These are phyloP conservation scores for Sussaba pulchella DNA, from an alignment of 2,888 invertebrate genomes.

Conservation along the genomic window DNA sequence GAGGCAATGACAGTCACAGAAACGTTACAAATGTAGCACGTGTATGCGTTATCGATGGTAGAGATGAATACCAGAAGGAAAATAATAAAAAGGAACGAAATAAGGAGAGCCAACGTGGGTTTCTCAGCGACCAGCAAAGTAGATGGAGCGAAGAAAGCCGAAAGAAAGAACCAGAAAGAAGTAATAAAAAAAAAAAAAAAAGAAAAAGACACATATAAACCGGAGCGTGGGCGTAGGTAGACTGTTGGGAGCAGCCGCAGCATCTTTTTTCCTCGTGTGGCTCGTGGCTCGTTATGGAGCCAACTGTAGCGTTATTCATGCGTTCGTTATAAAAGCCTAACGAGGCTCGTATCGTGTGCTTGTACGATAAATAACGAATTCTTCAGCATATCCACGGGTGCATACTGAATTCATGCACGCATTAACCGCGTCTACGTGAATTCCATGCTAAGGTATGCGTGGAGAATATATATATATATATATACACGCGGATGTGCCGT, in stretches of 20 bases:
- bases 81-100: slow-evolving; percentile 42
- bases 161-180: background rate
- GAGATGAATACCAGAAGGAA: background rate
- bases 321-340: slow-evolving; percentile 67
- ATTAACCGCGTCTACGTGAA: slow-evolving; percentile 9
- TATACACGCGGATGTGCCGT: slow-evolving; percentile 40
- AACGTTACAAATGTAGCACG: background rate
- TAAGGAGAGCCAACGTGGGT: slow-evolving; percentile 29
- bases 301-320: slow-evolving; percentile 61
- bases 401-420: slow-evolving; percentile 38
- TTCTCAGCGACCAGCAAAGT: slow-evolving; percentile 7
- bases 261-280: slow-evolving; percentile 5
- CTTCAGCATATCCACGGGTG: slow-evolving; percentile 20
- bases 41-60: background rate
- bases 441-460: slow-evolving; percentile 15
- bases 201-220: slow-evolving; percentile 5
- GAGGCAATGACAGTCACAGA: slow-evolving; percentile 1
- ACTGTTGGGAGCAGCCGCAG: slow-evolving; percentile 38
- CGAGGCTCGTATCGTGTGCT: slow-evolving; percentile 56
- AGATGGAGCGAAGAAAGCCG: background rate
- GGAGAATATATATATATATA: slow-evolving; percentile 11
- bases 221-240: slow-evolving; percentile 41
- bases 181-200: background rate
- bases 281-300: slow-evolving; percentile 58
- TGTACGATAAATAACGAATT: slow-evolving; percentile 61